Evolutionary conservation across 2,113 vertebrate species (phyloP).

Genomic region (Myanophis thanlyinensis): DNA sequence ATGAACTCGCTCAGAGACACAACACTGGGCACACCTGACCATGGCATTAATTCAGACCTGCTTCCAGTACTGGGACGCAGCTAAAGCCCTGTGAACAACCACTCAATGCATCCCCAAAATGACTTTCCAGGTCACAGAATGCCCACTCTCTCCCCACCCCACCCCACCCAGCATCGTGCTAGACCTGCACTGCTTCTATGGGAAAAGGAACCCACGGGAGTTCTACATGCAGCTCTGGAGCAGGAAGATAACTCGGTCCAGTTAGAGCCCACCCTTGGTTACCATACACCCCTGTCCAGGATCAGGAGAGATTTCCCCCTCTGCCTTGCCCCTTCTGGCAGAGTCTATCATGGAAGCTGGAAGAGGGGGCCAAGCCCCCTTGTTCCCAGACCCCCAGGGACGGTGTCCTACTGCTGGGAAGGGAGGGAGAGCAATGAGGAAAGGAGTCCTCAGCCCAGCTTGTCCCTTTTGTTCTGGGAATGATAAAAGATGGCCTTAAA

Average conservation of each 20-base stretch:
- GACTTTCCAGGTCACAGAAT: neutral
- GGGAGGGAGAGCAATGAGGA: neutral
- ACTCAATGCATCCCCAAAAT: neutral
- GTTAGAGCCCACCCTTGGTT: no score
- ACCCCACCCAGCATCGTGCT: neutral
- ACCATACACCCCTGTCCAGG: neutral
- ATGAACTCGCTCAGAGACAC: neutral
- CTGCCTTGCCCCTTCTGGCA: neutral
- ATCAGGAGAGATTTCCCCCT: neutral
- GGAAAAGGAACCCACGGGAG: neutral
- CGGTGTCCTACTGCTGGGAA: neutral
- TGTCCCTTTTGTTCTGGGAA: slow-evolving; percentile 27
- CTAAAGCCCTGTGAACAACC: neutral
- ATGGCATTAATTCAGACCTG: neutral
- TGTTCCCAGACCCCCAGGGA: neutral
- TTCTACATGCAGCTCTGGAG: neutral
- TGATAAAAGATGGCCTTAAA: slow-evolving; percentile 74
- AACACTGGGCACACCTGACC: neutral
- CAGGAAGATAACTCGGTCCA: neutral
- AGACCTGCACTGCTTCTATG: neutral
- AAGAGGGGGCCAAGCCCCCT: accelerated
- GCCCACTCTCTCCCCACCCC: no score
- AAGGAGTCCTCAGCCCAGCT: accelerated
- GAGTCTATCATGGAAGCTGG: no score
- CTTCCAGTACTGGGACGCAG: neutral